phyloP scores from a whole-genome alignment of 2,113 vertebrate genomes.

The Mus spicilegus region DNA sequence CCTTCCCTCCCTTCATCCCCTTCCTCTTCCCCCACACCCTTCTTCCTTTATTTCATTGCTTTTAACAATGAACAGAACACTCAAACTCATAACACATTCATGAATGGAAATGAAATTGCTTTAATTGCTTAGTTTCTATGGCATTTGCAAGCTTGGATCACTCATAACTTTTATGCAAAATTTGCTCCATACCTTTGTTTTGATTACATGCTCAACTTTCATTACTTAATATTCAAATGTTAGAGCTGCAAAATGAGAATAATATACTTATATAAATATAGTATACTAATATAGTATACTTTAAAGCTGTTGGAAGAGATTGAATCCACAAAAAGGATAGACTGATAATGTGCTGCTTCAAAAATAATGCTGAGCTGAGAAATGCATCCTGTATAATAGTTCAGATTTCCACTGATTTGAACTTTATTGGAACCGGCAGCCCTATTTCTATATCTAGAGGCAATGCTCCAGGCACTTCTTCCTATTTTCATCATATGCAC shows the following conservation, averaged over 20 bases:
- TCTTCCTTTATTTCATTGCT: neutral
- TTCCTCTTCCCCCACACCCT: neutral
- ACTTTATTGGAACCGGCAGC: constrained; percentile 9
- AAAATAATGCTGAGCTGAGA: constrained; percentile 47
- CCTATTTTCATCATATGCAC: constrained; percentile 46
- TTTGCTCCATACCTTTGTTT: constrained; percentile 9
- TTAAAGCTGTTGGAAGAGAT: neutral
- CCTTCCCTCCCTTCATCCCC: neutral
- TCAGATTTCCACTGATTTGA: constrained; percentile 60
- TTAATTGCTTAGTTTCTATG: neutral
- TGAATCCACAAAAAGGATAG: constrained; percentile 37
- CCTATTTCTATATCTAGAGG: constrained; percentile 58
- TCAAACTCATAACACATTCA: neutral
- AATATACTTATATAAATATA: neutral
- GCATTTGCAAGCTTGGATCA: neutral
- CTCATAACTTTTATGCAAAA: neutral
- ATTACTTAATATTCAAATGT: constrained; percentile 21
- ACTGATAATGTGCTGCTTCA: constrained; percentile 20
- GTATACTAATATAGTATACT: constrained; percentile 3
- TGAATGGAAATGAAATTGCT: neutral
- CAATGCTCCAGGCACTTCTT: constrained; percentile 51
- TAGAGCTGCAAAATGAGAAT: constrained; percentile 30
- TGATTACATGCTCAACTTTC: constrained; percentile 1
- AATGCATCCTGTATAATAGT: neutral
- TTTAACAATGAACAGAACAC: neutral